Conservation (phyloP, 2,113 vertebrate genomes). For the Athene noctua region DNA sequence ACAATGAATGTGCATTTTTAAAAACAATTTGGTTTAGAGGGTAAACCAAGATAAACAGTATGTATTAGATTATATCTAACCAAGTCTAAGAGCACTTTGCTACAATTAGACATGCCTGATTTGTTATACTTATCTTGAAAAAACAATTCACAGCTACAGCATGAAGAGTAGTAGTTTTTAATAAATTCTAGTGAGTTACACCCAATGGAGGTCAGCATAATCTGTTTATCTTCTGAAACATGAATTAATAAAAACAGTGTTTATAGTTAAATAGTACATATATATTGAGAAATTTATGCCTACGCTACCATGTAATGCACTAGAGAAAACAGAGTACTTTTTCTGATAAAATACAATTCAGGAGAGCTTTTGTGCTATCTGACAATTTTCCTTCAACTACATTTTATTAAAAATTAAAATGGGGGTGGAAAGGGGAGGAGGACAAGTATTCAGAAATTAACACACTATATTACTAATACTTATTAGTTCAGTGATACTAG, state of each 20-base stretch:
- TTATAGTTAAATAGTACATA: neutral
- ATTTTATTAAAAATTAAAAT: neutral
- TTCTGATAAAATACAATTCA: neutral
- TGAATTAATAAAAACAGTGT: neutral
- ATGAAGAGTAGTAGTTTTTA: neutral
- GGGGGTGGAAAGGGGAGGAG: fast-evolving
- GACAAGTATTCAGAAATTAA: neutral
- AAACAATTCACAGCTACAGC: neutral
- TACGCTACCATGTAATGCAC: neutral
- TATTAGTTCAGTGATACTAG: neutral
- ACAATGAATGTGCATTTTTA: neutral
- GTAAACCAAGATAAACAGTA: neutral
- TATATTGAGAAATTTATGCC: neutral
- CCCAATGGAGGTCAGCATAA: neutral
- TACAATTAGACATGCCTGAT: neutral
- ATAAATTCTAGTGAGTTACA: neutral
- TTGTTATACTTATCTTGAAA: neutral
- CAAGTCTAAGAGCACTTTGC: neutral
- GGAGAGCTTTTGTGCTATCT: neutral
- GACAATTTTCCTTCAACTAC: neutral
- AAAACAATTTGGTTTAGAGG: neutral
- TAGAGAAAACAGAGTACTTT: neutral
- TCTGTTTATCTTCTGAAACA: neutral
- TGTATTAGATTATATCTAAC: neutral
- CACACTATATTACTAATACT: neutral